phyloP scores from a whole-genome alignment of 2,113 vertebrate genomes.

The Euleptes europaea region DNA sequence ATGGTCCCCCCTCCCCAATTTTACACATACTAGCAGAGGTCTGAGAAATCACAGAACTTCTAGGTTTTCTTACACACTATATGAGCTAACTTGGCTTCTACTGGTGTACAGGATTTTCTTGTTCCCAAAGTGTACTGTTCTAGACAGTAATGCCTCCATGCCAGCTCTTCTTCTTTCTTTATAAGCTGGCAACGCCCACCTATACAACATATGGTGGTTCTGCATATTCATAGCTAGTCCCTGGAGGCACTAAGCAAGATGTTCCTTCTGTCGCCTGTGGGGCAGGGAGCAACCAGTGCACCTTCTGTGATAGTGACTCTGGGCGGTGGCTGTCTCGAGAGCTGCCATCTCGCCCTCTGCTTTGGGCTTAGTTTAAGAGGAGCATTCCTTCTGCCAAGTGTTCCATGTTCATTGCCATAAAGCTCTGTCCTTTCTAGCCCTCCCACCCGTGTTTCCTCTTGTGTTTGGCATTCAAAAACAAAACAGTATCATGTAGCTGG shows the following conservation, averaged over 20 bases:
- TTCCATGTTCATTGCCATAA: background rate
- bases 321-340: background rate
- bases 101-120: background rate
- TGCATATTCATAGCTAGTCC: background rate
- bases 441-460: background rate
- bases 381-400: background rate
- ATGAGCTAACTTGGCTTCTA: background rate
- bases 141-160: background rate
- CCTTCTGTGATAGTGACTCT: background rate
- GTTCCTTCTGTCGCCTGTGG: background rate
- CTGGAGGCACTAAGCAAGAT: no score
- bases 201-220: no score
- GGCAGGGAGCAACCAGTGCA: background rate
- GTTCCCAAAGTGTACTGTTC: background rate
- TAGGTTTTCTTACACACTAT: background rate
- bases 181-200: background rate
- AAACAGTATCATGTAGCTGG: background rate
- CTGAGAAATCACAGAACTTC: background rate
- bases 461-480: background rate
- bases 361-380: background rate
- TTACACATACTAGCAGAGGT: background rate
- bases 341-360: background rate
- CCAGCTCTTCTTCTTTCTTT: background rate
- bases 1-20: background rate
- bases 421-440: background rate